These are phyloP conservation scores for Brenthis ino DNA, from an alignment of 2,888 invertebrate genomes.

Conservation along the genomic window DNA sequence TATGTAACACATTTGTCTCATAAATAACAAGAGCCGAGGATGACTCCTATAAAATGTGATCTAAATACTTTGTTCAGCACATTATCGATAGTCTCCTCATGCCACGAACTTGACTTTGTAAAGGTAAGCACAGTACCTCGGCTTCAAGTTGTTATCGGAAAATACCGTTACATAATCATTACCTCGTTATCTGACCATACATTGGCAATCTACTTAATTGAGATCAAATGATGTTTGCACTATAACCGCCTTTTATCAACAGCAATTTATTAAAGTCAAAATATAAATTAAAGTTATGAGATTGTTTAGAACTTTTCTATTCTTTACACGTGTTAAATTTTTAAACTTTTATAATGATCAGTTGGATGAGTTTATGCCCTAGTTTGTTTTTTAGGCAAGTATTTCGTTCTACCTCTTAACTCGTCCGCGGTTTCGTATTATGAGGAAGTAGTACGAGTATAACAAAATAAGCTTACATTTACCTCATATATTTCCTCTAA, in stretches of 20 bases:
- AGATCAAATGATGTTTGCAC: conserved; percentile 50
- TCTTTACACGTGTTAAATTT: neutral
- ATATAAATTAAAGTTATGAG: neutral
- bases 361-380: too few species aligned
- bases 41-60: conserved; percentile 5
- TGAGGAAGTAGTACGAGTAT: too few species aligned
- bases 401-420: too few species aligned
- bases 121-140: neutral
- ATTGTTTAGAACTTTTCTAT: neutral
- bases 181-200: conserved; percentile 23
- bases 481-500: too few species aligned
- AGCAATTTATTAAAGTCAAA: conserved; percentile 29
- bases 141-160: conserved; percentile 24
- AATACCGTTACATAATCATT: conserved; percentile 29
- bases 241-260: conserved; percentile 28
- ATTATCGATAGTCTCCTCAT: conserved; percentile 5
- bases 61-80: conserved; percentile 12
- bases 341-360: too few species aligned
- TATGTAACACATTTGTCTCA: too few species aligned
- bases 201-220: conserved; percentile 55
- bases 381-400: too few species aligned
- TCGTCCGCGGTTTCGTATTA: too few species aligned
- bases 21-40: neutral
- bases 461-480: too few species aligned
- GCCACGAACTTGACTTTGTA: conserved; percentile 26